A percentile compares a stretch with the other conserved stretches of the same genome.
phyloP scores from a whole-genome alignment of 2,113 vertebrate species.

The Lampris megalopsis region DNA sequence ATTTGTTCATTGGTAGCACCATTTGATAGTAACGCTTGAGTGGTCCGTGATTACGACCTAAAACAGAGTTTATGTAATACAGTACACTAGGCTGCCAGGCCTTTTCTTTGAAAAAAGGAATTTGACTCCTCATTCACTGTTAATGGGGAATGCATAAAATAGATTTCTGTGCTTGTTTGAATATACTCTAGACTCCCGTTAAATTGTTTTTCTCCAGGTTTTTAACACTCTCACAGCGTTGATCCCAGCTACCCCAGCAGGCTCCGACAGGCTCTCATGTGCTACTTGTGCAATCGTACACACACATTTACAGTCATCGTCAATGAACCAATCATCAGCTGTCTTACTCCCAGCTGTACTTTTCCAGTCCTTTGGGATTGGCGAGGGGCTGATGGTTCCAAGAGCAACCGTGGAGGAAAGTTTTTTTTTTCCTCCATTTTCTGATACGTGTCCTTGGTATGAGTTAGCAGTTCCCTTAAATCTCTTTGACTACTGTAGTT shows the following conservation, averaged over 20 bases:
- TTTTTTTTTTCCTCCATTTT: background rate
- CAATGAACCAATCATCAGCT: slow-evolving; percentile 9
- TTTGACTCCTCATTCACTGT: no score
- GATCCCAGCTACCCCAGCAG: slow-evolving; percentile 27
- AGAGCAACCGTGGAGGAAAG: background rate
- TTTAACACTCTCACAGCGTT: no score
- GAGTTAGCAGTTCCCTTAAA: background rate
- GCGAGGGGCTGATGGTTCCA: slow-evolving; percentile 3
- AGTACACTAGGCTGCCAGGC: background rate
- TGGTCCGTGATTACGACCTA: background rate
- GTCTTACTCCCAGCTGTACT: slow-evolving; percentile 15
- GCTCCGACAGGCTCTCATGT: slow-evolving; percentile 46
- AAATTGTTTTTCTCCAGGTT: no score
- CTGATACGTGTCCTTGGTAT: background rate
- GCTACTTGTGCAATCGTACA: background rate
- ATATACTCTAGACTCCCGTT: no score
- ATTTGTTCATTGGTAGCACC: background rate
- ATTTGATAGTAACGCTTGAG: background rate
- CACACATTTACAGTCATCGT: slow-evolving; percentile 1
- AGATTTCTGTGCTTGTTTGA: background rate
- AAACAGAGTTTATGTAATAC: background rate
- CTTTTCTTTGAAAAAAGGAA: background rate
- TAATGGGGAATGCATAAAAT: background rate
- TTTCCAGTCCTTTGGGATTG: slow-evolving; percentile 24
- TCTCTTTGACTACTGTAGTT: no score